Percentiles rank a stretch among this genome's conserved stretches.
phyloP scores from a whole-genome alignment of 2,797 vertebrate species.

The Podarcis lilfordi region DNA sequence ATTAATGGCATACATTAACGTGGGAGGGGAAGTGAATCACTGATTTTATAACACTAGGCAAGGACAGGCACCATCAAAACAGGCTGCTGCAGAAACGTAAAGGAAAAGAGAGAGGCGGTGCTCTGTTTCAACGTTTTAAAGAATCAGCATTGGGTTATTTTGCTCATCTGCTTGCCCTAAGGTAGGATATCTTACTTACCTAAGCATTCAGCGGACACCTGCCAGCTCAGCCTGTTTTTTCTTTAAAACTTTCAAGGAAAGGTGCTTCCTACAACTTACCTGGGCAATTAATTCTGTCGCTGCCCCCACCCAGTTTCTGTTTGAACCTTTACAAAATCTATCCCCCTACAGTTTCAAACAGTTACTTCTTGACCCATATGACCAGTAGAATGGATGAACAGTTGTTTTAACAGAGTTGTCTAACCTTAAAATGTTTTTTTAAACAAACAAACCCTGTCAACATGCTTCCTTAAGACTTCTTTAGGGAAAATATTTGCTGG shows the following conservation, averaged over 20 bases:
- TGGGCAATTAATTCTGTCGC: background rate
- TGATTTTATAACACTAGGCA: background rate
- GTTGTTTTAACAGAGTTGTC: background rate
- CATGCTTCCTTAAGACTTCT: background rate
- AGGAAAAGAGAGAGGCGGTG: background rate
- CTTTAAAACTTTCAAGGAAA: background rate
- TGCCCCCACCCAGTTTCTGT: too few species aligned
- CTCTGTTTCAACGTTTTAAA: background rate
- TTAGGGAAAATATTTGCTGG: background rate
- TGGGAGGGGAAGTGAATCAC: constrained; percentile 10
- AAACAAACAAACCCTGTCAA: background rate
- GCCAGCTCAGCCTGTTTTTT: background rate
- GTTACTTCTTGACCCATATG: background rate
- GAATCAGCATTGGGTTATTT: background rate
- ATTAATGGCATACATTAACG: background rate
- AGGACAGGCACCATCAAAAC: background rate
- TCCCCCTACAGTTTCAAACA: background rate
- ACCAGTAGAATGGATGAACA: background rate
- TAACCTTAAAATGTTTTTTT: too few species aligned
- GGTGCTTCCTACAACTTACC: background rate
- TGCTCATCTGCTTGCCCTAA: background rate
- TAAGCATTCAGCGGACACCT: background rate
- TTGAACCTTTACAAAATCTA: background rate
- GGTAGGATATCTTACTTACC: background rate
- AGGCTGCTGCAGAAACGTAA: background rate